Conservation (phyloP, 2,888 invertebrate genomes). For the Corbicula japonica region DNA sequence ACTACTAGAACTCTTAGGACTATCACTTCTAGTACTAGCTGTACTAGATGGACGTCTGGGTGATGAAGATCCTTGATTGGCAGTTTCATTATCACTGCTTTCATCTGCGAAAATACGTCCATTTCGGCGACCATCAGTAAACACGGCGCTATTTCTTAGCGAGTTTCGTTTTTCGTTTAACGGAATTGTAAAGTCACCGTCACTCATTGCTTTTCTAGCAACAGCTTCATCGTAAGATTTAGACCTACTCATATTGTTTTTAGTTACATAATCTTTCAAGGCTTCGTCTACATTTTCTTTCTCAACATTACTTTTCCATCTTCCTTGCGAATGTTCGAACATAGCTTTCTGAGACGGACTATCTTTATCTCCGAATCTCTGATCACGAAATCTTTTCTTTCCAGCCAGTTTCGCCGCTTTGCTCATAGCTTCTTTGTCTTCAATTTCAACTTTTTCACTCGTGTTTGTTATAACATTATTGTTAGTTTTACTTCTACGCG, state of each 20-base stretch:
- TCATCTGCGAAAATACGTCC: constrained; percentile 77
- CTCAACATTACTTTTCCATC: constrained; percentile 82
- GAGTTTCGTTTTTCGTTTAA: constrained; percentile 60
- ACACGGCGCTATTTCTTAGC: constrained; percentile 73
- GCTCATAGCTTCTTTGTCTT: constrained; percentile 64
- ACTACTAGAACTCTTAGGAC: constrained; percentile 78
- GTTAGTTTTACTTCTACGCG: constrained; percentile 41
- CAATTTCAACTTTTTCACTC: constrained; percentile 29
- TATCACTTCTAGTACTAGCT: constrained; percentile 78
- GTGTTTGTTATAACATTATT: constrained; percentile 30
- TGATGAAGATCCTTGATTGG: constrained; percentile 67
- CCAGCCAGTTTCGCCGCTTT: constrained; percentile 80
- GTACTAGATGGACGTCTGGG: constrained; percentile 74
- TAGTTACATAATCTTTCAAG: constrained; percentile 71
- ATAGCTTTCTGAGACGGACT: constrained; percentile 63
- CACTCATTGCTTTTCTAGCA: constrained; percentile 71
- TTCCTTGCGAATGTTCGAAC: constrained; percentile 62
- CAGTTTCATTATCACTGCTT: constrained; percentile 79
- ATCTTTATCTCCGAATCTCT: constrained; percentile 80
- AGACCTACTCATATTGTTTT: constrained; percentile 80
- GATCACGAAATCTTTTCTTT: constrained; percentile 78
- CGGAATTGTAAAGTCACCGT: constrained; percentile 60
- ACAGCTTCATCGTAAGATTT: constrained; percentile 83
- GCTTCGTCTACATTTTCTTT: constrained; percentile 80
- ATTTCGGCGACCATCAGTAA: constrained; percentile 76